These are phyloP conservation scores for Gasteruption jaculator DNA, from an alignment of 2,888 invertebrate species.

Conservation along the genomic window DNA sequence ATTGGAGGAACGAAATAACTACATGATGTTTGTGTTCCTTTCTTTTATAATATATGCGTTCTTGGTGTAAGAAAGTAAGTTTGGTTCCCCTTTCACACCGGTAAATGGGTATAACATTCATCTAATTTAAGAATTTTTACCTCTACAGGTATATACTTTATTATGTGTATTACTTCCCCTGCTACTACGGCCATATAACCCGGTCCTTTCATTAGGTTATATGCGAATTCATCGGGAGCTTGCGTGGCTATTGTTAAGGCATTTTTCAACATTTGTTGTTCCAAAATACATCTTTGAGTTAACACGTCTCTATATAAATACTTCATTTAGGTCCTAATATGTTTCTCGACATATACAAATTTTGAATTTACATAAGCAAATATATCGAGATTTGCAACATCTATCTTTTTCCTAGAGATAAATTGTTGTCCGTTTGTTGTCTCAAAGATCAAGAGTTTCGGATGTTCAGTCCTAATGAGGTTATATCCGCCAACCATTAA, in stretches of 20 bases:
- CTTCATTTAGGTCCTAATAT: constrained; percentile 22
- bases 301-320: constrained; percentile 24
- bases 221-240: constrained; percentile 28
- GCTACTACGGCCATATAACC: constrained; percentile 28
- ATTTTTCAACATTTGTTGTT: constrained; percentile 27
- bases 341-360: constrained; percentile 30
- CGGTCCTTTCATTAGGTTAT: constrained; percentile 23
- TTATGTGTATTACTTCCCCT: constrained; percentile 30
- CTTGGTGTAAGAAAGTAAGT: constrained; percentile 23
- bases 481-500: constrained; percentile 13
- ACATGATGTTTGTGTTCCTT: constrained; percentile 23
- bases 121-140: constrained; percentile 18
- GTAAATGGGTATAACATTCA: constrained; percentile 26
- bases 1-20: constrained; percentile 21
- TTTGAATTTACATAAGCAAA: constrained; percentile 26
- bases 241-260: constrained; percentile 25
- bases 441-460: constrained; percentile 19
- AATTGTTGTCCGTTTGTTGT: constrained; percentile 2
- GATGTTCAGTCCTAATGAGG: constrained; percentile 18
- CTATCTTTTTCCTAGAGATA: background rate
- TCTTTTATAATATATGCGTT: constrained; percentile 24
- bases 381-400: constrained; percentile 17
- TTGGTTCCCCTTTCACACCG: constrained; percentile 17
- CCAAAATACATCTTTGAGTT: constrained; percentile 25
- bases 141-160: constrained; percentile 26